phyloP scores from a whole-genome alignment of 2,113 vertebrate species.

The Albula goreensis region DNA sequence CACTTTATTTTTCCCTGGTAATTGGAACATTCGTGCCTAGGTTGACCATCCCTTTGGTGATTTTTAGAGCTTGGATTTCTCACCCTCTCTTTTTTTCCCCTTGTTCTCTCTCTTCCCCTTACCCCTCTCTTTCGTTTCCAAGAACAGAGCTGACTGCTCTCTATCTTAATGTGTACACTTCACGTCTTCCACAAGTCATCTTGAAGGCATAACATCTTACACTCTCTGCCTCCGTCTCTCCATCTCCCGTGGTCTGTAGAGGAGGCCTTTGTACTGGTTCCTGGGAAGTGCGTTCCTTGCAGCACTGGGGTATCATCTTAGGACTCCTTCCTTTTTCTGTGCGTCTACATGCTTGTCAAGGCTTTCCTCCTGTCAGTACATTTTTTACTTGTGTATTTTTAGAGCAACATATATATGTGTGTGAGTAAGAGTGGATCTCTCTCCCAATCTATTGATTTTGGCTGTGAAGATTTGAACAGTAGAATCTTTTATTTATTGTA shows the following conservation, averaged over 20 bases:
- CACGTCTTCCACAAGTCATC: slow-evolving; percentile 45
- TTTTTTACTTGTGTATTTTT: slow-evolving; percentile 24
- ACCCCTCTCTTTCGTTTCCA: slow-evolving; percentile 49
- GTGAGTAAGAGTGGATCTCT: slow-evolving; percentile 13
- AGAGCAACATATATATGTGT: slow-evolving; percentile 2
- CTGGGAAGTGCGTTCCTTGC: slow-evolving; percentile 30
- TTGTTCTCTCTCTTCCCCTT: background rate
- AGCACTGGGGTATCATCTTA: slow-evolving; percentile 21
- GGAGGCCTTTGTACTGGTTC: slow-evolving; percentile 9
- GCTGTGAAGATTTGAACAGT: slow-evolving; percentile 18
- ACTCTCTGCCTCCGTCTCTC: slow-evolving; percentile 42
- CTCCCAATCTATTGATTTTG: slow-evolving; percentile 22
- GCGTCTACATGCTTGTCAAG: slow-evolving; percentile 22
- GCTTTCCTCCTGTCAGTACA: slow-evolving; percentile 38
- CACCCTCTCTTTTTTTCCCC: background rate
- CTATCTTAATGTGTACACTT: background rate
- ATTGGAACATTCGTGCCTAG: slow-evolving; percentile 58
- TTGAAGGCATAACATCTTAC: slow-evolving; percentile 42
- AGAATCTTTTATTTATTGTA: slow-evolving; percentile 24
- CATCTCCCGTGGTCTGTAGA: background rate
- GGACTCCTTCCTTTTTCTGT: background rate
- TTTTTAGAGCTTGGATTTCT: slow-evolving; percentile 44
- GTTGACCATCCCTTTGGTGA: slow-evolving; percentile 56
- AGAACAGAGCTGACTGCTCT: slow-evolving; percentile 21
- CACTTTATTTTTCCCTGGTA: slow-evolving; percentile 47